Percentiles rank a stretch among this genome's conserved stretches.
phyloP scores from a whole-genome alignment of 2,797 vertebrate genomes.

The Melanogrammus aeglefinus region DNA sequence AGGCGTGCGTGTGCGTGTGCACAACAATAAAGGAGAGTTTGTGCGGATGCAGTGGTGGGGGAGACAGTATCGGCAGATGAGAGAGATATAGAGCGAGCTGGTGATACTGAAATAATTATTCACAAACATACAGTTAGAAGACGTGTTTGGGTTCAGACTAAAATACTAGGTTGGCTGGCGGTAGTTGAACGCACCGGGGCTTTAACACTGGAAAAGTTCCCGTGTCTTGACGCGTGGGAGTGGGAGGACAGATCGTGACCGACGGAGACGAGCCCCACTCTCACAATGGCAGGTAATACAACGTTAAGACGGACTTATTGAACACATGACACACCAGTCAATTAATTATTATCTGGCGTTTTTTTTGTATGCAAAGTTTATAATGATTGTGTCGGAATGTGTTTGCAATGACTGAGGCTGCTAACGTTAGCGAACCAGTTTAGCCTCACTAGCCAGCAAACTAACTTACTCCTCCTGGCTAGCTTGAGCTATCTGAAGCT shows the following conservation, averaged over 20 bases:
- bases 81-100: neutral
- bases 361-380: neutral
- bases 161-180: neutral
- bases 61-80: neutral
- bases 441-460: slow-evolving; percentile 38
- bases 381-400: neutral
- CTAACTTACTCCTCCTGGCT: slow-evolving; percentile 47
- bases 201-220: slow-evolving; percentile 55
- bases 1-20: neutral
- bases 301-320: slow-evolving; percentile 5
- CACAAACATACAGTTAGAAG: neutral
- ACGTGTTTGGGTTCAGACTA: neutral
- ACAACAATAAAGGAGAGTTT: neutral
- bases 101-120: neutral
- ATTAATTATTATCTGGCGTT: neutral
- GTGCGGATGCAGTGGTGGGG: neutral
- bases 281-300: slow-evolving; percentile 78
- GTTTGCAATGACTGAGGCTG: slow-evolving; percentile 5
- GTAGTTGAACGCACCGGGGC: too few relatives aligned
- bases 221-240: slow-evolving; percentile 66
- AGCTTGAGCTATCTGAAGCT: slow-evolving; percentile 31
- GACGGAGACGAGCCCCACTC: slow-evolving; percentile 65
- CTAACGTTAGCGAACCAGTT: slow-evolving; percentile 37
- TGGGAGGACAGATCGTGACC: slow-evolving; percentile 64
- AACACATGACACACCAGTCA: neutral